These are phyloP conservation scores for Entomyzon cyanotis DNA, from an alignment of 2,113 vertebrate species.

Conservation along the genomic window DNA sequence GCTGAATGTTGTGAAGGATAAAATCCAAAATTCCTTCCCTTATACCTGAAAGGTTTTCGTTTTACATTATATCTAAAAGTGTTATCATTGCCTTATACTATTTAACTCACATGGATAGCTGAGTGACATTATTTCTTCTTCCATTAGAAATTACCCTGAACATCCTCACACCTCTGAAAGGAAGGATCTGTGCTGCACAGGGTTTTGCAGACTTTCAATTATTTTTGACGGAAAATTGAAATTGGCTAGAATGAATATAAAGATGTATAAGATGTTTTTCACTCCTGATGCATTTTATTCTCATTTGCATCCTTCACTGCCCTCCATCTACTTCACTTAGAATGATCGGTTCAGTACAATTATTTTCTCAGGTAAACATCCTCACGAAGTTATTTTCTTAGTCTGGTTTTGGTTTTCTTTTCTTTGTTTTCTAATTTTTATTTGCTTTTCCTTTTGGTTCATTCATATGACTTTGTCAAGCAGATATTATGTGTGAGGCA, in stretches of 20 bases:
- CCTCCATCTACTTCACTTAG: neutral
- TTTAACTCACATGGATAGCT: neutral
- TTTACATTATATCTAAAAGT: neutral
- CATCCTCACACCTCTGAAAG: neutral
- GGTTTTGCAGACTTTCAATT: neutral
- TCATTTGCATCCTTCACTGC: neutral
- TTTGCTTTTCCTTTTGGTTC: neutral
- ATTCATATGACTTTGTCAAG: neutral
- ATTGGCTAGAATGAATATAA: neutral
- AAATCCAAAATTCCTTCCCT: neutral
- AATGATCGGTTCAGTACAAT: neutral
- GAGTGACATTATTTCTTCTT: neutral
- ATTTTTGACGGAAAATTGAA: neutral
- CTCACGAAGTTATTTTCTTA: neutral
- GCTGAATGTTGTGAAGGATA: neutral
- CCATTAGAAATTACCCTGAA: neutral
- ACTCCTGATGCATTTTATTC: neutral
- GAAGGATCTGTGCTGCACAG: neutral
- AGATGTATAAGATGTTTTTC: neutral
- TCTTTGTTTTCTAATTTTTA: neutral
- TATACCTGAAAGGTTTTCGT: neutral
- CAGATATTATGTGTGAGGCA: neutral
- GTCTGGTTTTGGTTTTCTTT: rapidly evolving
- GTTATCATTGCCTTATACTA: neutral
- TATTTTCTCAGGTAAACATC: neutral